A percentile compares a stretch with the other conserved stretches of the same genome.
Conservation (phyloP, 1,140 invertebrate species). For the Cotesia chilonis region DNA sequence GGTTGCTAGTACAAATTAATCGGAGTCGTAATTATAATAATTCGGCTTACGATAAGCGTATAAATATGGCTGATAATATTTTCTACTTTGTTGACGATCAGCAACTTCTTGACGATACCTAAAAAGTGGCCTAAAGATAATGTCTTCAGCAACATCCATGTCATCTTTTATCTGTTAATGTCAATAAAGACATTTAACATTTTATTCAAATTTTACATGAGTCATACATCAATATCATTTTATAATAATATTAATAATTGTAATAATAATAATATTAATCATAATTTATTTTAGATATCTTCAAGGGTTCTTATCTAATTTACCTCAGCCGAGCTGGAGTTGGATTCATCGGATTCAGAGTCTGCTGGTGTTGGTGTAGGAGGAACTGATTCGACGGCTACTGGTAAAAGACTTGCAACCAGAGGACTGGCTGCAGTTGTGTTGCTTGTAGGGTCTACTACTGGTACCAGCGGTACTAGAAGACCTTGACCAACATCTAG, state of each 20-base stretch:
- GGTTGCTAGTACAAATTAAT: neutral
- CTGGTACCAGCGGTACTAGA: constrained; percentile 36
- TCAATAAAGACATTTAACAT: constrained; percentile 7
- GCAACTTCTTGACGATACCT: constrained; percentile 53
- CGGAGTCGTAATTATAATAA: neutral
- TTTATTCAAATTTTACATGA: constrained; percentile 4
- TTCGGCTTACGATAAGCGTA: constrained; percentile 28
- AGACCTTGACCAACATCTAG: constrained; percentile 32
- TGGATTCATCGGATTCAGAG: neutral
- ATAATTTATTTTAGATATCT: neutral
- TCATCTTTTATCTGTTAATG: constrained; percentile 41
- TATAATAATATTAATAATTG: neutral
- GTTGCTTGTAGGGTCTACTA: constrained; percentile 15
- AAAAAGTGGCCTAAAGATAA: constrained; percentile 60
- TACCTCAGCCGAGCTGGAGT: constrained; percentile 29
- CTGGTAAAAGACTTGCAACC: constrained; percentile 25
- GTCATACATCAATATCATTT: neutral
- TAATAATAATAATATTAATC: constrained; percentile 17
- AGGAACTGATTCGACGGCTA: constrained; percentile 20
- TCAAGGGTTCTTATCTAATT: constrained; percentile 14
- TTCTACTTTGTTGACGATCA: neutral
- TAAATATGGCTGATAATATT: constrained; percentile 33
- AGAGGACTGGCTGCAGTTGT: constrained; percentile 18
- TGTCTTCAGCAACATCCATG: constrained; percentile 60
- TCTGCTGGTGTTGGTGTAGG: neutral